Evolutionary conservation across 2,797 vertebrate genomes (phyloP).

Genomic region (Chelidonichthys spinosus): DNA sequence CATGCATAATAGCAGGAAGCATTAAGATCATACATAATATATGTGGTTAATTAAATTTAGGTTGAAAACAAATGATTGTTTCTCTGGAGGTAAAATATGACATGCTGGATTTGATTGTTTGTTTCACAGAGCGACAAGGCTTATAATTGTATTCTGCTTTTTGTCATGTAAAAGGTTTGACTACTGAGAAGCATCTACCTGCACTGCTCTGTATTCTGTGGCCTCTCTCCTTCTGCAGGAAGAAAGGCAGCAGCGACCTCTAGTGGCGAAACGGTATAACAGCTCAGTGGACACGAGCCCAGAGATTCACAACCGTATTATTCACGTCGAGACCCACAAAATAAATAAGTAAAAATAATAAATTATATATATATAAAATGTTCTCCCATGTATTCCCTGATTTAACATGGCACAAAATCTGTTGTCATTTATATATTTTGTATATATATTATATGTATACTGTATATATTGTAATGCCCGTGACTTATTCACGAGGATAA

Average conservation of each 20-base stretch:
- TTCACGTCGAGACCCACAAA: background rate
- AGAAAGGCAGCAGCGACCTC: conserved; percentile 41
- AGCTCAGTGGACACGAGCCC: background rate
- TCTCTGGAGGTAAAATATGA: background rate
- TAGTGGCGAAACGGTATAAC: conserved; percentile 28
- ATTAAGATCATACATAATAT: background rate
- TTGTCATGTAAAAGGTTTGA: background rate
- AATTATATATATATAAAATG: too few species aligned
- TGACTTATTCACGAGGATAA: too few species aligned
- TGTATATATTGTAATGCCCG: too few species aligned
- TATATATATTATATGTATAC: too few species aligned
- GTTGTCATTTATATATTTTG: too few species aligned
- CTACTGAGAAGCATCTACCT: background rate
- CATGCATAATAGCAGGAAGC: background rate
- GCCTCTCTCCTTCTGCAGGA: background rate
- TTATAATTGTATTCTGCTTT: background rate
- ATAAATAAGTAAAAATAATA: background rate
- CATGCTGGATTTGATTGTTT: background rate
- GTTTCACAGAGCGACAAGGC: background rate
- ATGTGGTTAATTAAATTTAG: background rate
- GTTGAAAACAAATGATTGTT: background rate
- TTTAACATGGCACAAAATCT: too few species aligned
- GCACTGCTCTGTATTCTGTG: background rate
- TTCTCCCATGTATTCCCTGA: too few species aligned
- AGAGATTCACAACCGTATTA: background rate